A percentile compares a stretch with the other conserved stretches of the same genome.
phyloP scores from a whole-genome alignment of 2,888 invertebrate species.

The Lasioglossum lativentre region DNA sequence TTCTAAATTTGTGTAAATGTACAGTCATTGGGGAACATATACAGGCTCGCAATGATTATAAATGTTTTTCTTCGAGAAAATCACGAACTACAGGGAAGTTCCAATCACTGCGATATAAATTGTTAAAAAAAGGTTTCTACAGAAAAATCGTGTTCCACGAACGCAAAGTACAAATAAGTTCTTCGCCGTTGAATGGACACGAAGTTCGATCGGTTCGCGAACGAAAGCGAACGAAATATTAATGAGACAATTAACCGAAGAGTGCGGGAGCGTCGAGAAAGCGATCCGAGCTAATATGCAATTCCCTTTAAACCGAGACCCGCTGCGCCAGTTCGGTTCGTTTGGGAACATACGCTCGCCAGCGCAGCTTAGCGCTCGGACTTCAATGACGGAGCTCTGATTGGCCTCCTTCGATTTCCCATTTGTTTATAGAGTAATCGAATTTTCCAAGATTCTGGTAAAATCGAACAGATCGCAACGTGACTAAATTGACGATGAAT shows the following conservation, averaged over 20 bases:
- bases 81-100: no score
- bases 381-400: neutral
- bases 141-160: neutral
- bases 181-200: neutral
- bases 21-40: no score
- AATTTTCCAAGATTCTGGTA: neutral
- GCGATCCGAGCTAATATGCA: neutral
- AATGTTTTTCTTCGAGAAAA: no score
- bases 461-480: neutral
- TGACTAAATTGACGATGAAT: neutral
- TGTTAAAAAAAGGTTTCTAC: no score
- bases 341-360: neutral
- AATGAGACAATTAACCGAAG: conserved; percentile 2
- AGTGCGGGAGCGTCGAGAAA: neutral
- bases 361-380: neutral
- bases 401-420: neutral
- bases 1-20: no score
- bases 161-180: neutral
- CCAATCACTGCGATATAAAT: no score
- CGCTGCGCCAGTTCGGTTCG: neutral
- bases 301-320: conserved; percentile 4
- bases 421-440: neutral
- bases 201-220: neutral
- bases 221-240: neutral
- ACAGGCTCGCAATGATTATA: no score